A percentile compares a stretch with the other conserved stretches of the same genome.
These are phyloP conservation scores for Zaprionus ornatus DNA, from an alignment of 1,140 invertebrate species.

Conservation along the genomic window DNA sequence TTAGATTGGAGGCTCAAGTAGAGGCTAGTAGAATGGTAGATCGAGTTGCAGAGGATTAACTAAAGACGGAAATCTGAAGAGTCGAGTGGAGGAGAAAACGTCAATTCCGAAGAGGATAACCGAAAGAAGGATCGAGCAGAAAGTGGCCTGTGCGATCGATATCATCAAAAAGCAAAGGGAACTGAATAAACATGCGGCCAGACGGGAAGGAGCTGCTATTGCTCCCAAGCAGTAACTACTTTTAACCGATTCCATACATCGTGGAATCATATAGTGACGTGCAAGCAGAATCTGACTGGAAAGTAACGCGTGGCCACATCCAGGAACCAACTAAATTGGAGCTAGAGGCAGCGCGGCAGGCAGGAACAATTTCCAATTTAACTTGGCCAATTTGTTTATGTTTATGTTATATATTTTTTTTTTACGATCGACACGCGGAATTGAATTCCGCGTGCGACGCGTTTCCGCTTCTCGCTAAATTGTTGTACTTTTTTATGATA, in stretches of 20 bases:
- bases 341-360: not conserved
- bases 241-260: too few relatives aligned
- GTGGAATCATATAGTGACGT: not conserved
- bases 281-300: not conserved
- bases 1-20: not conserved
- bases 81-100: too few relatives aligned
- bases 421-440: not conserved
- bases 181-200: too few relatives aligned
- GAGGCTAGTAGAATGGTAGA: not conserved
- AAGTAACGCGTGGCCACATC: not conserved
- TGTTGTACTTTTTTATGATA: slow-evolving; percentile 9
- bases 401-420: not conserved
- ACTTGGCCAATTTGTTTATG: not conserved
- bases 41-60: not conserved
- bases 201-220: too few relatives aligned
- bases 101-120: not conserved
- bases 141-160: not conserved
- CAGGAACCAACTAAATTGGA: not conserved
- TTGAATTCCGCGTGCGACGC: not conserved
- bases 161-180: not conserved
- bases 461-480: slow-evolving; percentile 11
- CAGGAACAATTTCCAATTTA: slow-evolving; percentile 2
- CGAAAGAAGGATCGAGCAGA: not conserved
- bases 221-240: too few relatives aligned
- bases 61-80: not conserved